Percentiles rank a stretch among this genome's conserved stretches.
Conservation (phyloP, 2,113 vertebrate species). For the human (Homo sapiens) region GRCh38 chr9:129386001-129386500, state of each 20-base stretch:
- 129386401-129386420: neutral
- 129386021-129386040: neutral
- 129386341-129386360: neutral
- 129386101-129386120: neutral
- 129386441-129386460: neutral
- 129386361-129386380: neutral
- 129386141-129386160: neutral
- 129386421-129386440: neutral
- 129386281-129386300: neutral
- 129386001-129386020: neutral
- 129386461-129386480: neutral
- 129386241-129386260: rapidly evolving
- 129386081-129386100: neutral
- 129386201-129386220: rapidly evolving
- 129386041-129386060: neutral
- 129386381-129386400: neutral
- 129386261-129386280: neutral
- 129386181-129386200: no score
- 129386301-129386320: neutral
- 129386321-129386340: neutral
- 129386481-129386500: neutral
- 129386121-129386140: rapidly evolving
- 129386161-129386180: neutral
- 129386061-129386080: neutral
- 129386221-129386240: neutral